These are phyloP conservation scores for Myotis yumanensis DNA, from an alignment of 2,113 vertebrate genomes.

Conservation along the genomic window DNA sequence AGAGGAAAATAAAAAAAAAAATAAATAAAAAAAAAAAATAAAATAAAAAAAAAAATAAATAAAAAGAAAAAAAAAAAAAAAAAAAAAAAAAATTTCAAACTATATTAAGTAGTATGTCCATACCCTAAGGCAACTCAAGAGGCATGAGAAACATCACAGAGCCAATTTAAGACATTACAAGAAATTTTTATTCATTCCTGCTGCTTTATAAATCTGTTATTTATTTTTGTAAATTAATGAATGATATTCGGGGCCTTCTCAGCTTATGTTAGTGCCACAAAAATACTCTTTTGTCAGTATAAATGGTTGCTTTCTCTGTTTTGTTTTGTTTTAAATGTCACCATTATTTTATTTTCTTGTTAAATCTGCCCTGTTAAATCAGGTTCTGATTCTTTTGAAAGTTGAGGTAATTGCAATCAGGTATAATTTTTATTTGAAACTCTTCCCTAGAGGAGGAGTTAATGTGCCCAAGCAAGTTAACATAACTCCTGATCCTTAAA, in stretches of 20 bases:
- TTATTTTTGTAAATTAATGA: background rate
- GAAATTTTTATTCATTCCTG: background rate
- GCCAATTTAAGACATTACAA: background rate
- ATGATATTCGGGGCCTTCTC: background rate
- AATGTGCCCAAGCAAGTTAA: background rate
- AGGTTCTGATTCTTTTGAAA: constrained; percentile 4
- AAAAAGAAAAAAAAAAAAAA: no score
- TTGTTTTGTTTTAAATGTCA: background rate
- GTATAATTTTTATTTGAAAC: background rate
- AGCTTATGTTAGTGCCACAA: background rate
- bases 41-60: no score
- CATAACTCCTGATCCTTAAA: background rate
- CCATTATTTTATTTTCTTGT: constrained; percentile 38
- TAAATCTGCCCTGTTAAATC: constrained; percentile 37
- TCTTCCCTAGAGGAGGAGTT: background rate
- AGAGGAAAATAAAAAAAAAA: no score
- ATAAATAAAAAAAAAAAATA: no score
- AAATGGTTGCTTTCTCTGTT: background rate
- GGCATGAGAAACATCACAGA: background rate
- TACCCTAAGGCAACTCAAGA: background rate
- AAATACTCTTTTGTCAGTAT: background rate
- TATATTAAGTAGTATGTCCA: background rate
- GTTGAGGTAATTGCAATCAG: background rate
- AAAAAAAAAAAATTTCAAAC: background rate
- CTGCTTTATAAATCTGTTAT: background rate